Evolutionary conservation across 2,113 vertebrate species (phyloP), one percentile per base, ranked within the genome.

Genomic region (Crotalus horridus): DNA sequence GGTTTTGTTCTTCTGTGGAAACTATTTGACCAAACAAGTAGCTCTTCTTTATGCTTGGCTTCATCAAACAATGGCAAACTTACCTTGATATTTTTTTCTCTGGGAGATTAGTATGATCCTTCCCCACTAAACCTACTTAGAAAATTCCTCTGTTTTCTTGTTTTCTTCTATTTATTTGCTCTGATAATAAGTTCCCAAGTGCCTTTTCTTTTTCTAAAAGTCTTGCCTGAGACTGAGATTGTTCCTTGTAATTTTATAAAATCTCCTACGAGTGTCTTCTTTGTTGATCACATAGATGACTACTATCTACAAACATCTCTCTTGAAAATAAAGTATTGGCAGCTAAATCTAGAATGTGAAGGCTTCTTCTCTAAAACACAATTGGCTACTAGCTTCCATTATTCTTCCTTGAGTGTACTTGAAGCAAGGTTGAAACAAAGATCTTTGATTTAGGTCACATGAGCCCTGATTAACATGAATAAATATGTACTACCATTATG

Each of bases 401-500:
- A 21, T 24, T 58, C 5, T 74, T 61, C 26, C 26, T 33, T 20
- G 17, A 20, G 3, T 61, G 26, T 20, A 33, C 13, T 48, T 39
- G 3, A 90, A 90, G 21, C 64, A 81, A 33, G 24, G 48, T 91
- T 81, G 29, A 69, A 1, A 91, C 20, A 64, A 88, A 56, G 39
- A 89, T 89, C 91, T 24, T 87, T 92, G 10, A 26, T 56, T 89
- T 69, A 61, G 90, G 29, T 54, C 29, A 1, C 69, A 61, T n/a
- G 48, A 61, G 39, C 90, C 53, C 46, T 24, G 87, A 15, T 1
- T 0, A 0, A 54, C 4, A 21, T 48, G 54, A 54, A 10, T 69
- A 43, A 46, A 54, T 58, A 92, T n/a, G 0, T 0, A 0, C 48
- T 51, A 51, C 48, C 48, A 1, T 8, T 51, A 51, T 9, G 48